Base-by-base conservation (phyloP, 2,113 vertebrate genomes). In the Stegastes partitus region DNA sequence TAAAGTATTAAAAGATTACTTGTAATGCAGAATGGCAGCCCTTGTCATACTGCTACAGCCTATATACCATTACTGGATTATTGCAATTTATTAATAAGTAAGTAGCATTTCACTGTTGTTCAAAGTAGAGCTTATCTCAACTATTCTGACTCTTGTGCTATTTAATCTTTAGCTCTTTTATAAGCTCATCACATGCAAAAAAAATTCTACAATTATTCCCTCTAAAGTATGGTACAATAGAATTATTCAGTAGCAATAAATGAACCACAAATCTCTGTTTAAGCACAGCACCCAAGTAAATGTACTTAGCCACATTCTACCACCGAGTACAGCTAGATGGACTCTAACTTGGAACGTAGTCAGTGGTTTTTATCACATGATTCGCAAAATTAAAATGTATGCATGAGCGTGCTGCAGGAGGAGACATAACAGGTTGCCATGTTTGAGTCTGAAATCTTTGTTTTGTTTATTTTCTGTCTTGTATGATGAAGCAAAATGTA, bases 381-480 rank as follows among this genome's bases (percentile, higher is more conserved):
- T 22, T 11, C 34, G 69, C 54, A 6, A 39, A 31, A 65, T 54
- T 31, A 21, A 5, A 18, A 71, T 4, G 6, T 18, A 57, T 77
- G 28, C 55, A 64, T 15, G 37, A 16, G 18, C 55, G 18, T 10
- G 19, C 58, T 44, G 59, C 21, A 61, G 58, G 47, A 65, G 23
- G 5, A 18, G 9, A 54, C 23, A 47, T 28, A 56, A 67, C 51
- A 71, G 65, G 19, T 21, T 53, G 47, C 50, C 12, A 59, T 4
- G 5, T 74, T 63, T 71, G n/a, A 78, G 77, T 74, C 44, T 63
- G 26, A 14, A 44, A 78, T 26, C 51, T 50, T 28, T 51, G 23
- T 62, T 72, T 74, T 79, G 31, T 84, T 64, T 65, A 16, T 74
- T 77, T 78, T 62, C 28, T 54, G 66, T 63, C 55, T 62, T 21